These are phyloP conservation scores for Diglossa brunneiventris DNA, from an alignment of 2,113 vertebrate species.

Conservation along the genomic window DNA sequence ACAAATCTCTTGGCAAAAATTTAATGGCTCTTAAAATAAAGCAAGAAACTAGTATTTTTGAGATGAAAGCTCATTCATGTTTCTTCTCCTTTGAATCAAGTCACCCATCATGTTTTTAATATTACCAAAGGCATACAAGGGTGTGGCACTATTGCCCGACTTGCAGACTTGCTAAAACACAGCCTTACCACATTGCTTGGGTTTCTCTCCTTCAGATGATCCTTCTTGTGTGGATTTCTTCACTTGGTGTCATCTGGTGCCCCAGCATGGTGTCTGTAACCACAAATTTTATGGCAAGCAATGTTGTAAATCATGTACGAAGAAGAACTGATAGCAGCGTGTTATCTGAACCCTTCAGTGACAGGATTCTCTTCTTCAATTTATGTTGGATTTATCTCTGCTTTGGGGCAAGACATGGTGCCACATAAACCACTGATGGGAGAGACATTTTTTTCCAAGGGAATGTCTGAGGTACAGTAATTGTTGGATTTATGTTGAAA, in stretches of 20 bases:
- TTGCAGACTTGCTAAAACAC: not conserved
- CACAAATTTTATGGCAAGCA: slow-evolving; percentile 96
- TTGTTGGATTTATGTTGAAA: not conserved
- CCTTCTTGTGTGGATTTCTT: slow-evolving; percentile 87
- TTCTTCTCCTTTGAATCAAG: not conserved
- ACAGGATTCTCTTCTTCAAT: not conserved
- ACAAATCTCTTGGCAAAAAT: not conserved
- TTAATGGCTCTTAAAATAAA: not conserved
- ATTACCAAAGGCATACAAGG: not conserved
- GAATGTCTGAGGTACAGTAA: slow-evolving; percentile 55
- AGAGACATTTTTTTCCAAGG: slow-evolving; percentile 6
- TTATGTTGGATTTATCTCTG: slow-evolving; percentile 8
- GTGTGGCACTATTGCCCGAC: not conserved
- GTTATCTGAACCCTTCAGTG: not conserved
- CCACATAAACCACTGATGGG: slow-evolving; percentile 20
- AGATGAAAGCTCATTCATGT: not conserved
- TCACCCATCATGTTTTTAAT: not conserved
- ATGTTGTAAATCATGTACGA: slow-evolving; percentile 91
- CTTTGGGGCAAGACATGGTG: slow-evolving; percentile 18
- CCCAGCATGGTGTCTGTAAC: slow-evolving; percentile 92
- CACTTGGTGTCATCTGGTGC: slow-evolving; percentile 93
- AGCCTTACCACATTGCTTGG: not conserved
- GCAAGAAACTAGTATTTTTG: not conserved
- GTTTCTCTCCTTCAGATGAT: slow-evolving; percentile 75
- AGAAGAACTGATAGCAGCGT: slow-evolving; percentile 73